Evolutionary conservation across 2,797 vertebrate genomes (phyloP).

Genomic region (Chromobotia macracanthus): DNA sequence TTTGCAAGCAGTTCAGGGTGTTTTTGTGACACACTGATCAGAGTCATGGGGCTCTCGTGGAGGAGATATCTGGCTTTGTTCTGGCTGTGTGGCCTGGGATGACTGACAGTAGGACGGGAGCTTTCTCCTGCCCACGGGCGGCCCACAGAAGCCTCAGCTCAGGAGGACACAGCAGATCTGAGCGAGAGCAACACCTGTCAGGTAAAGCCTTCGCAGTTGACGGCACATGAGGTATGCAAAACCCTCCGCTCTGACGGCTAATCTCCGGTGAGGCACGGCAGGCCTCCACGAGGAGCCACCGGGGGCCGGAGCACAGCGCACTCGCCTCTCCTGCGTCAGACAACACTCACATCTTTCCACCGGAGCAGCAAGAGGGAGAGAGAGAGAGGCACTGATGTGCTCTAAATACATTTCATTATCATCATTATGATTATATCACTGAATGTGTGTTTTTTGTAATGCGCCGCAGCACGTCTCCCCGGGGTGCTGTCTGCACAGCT

Average conservation of each 20-base stretch:
- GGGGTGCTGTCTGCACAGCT: constrained; percentile 76
- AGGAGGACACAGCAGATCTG: constrained; percentile 66
- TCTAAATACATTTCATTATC: constrained; percentile 86
- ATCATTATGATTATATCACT: constrained; percentile 81
- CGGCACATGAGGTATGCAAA: constrained; percentile 70
- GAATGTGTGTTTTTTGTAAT: constrained; percentile 80
- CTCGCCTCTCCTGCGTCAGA: constrained; percentile 55
- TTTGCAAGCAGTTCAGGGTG: constrained; percentile 52
- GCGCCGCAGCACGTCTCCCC: constrained; percentile 74
- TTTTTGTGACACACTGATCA: constrained; percentile 68
- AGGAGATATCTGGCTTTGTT: constrained; percentile 60
- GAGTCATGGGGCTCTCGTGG: constrained; percentile 67
- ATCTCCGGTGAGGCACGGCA: constrained; percentile 69
- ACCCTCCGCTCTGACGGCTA: constrained; percentile 75
- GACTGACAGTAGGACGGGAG: constrained; percentile 58
- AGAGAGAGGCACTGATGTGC: constrained; percentile 65
- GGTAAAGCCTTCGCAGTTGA: constrained; percentile 75
- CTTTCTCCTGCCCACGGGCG: constrained; percentile 53
- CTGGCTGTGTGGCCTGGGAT: constrained; percentile 51
- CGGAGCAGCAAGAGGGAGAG: constrained; percentile 33
- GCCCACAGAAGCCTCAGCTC: constrained; percentile 49
- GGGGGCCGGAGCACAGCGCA: constrained; percentile 59
- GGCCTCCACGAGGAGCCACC: constrained; percentile 64
- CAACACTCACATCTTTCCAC: constrained; percentile 59
- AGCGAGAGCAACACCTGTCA: constrained; percentile 81